Conservation (phyloP, 2,888 invertebrate genomes). For the Synanthedon andrenaeformis region DNA sequence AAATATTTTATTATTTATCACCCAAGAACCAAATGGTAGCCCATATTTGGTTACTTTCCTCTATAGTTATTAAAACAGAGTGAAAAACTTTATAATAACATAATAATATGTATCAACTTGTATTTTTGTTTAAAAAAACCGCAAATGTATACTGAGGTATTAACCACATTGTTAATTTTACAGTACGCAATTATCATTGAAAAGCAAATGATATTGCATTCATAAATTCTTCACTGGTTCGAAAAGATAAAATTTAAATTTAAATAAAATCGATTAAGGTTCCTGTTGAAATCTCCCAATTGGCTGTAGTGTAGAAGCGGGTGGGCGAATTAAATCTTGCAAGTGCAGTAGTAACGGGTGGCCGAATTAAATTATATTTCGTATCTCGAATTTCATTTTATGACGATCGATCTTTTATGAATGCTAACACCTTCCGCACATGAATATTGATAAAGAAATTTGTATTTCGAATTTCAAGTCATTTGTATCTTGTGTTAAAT, state of each 20-base stretch:
- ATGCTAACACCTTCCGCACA: conserved; percentile 6
- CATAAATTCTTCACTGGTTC: too few species aligned
- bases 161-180: conserved; percentile 2
- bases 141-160: too few species aligned
- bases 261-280: conserved; percentile 1
- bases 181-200: conserved; percentile 2
- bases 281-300: too few species aligned
- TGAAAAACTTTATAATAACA: too few species aligned
- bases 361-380: background rate
- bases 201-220: too few species aligned
- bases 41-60: too few species aligned
- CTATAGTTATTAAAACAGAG: too few species aligned
- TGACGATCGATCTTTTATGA: conserved; percentile 1
- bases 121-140: too few species aligned
- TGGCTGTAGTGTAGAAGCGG: background rate
- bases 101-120: too few species aligned
- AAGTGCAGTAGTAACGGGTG: background rate
- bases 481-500: background rate
- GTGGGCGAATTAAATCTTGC: conserved; percentile 1
- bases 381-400: background rate
- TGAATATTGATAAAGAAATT: conserved; percentile 5
- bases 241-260: background rate
- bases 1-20: too few species aligned
- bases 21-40: too few species aligned
- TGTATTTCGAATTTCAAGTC: background rate